Evolutionary conservation across 2,797 vertebrate species (phyloP), one percentile per base, ranked within the genome.

Genomic region (Oryzias dopingdopingensis): DNA sequence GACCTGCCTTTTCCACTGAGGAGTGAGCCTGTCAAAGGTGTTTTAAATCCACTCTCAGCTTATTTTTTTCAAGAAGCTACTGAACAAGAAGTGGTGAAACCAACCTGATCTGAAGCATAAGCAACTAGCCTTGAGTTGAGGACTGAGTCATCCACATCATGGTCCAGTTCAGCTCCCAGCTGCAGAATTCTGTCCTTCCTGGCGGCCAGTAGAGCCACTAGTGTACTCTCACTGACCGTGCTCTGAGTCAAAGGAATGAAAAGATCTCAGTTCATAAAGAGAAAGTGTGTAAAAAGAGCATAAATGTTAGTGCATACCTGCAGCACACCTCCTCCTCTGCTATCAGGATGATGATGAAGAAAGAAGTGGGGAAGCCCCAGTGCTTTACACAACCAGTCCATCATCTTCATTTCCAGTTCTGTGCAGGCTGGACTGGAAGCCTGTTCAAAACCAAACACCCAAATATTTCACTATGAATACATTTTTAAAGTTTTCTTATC

Each of bases 351-450:
- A 74, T 97, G 83, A 58, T 99, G 97, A 42, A 96, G 83, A 79
- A 97, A 98, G 72, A 93, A 92, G 42, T 92, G 84, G 0, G 96
- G 97, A 23, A 99, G 96, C 0, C 94, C 96, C 59, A 99, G 83
- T 56, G 96, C 97, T 90, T 96, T 95, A 57, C 96, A 97, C 77
- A 99, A 65, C 97, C 97, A 99, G 76, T 99, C 96, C 94, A 96
- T 93, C 62, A 98, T 84, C 18, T 93, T 93, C 83, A 98, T 96
- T 82, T 99, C 96, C 87, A 99, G 80, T 62, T 99, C 97, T 8
- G 97, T 99, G 68, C 94, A 97, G 0, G 92, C 96, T 24, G 96
- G 96, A 62, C 96, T 96, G 42, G 96, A 96, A 0, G 97, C 97
- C 97, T 98, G 80, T 40, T 65, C 2, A 5, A 22, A 44, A 1